Evolutionary conservation across 2,113 vertebrate species (phyloP).

Genomic region (Lepus europaeus): DNA sequence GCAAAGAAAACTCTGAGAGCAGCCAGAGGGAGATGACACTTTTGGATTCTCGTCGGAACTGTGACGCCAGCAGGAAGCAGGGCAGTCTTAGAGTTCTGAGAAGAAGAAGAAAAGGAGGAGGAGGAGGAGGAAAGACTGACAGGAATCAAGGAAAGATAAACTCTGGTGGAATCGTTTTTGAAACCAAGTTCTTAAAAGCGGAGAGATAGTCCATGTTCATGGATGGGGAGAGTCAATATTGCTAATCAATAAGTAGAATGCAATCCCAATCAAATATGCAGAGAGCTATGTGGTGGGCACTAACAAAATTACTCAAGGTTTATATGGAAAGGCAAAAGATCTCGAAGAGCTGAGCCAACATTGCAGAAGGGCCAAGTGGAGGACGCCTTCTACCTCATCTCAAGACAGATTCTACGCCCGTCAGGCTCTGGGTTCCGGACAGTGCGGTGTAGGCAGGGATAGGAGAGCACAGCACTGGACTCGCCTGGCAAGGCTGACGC

Average conservation of each 20-base stretch:
- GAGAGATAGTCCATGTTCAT: not conserved
- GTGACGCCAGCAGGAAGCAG: no score
- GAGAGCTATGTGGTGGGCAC: not conserved
- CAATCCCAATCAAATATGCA: not conserved
- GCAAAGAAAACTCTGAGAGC: not conserved
- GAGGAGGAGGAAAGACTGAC: not conserved
- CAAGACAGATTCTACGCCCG: not conserved
- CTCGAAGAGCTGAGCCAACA: not conserved
- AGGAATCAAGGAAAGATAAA: not conserved
- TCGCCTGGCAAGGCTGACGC: no score
- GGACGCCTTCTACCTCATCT: not conserved
- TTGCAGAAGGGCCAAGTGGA: not conserved
- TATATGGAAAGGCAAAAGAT: not conserved
- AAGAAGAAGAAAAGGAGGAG: not conserved
- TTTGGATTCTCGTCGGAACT: not conserved
- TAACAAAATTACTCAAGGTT: not conserved
- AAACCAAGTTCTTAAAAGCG: not conserved
- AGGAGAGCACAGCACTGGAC: fast-evolving
- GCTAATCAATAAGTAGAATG: not conserved
- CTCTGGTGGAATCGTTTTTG: not conserved
- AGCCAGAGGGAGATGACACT: fast-evolving
- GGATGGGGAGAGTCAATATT: not conserved
- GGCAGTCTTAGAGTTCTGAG: fast-evolving
- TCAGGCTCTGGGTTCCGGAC: no score
- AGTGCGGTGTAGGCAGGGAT: not conserved